Evolutionary conservation across 1,140 invertebrate species (phyloP).

Genomic region (Pseudobourletiella spinata): DNA sequence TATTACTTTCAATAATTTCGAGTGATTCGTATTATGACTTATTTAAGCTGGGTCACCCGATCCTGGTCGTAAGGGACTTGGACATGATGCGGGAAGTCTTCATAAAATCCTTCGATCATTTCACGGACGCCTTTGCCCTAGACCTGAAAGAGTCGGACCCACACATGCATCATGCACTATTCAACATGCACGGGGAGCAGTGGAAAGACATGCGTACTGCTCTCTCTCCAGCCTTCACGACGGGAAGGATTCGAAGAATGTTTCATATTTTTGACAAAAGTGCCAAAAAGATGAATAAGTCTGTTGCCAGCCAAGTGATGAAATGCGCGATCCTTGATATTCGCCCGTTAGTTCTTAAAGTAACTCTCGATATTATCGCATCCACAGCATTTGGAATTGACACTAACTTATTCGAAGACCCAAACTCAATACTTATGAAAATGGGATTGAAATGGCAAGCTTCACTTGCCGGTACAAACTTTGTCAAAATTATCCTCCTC

Average conservation of each 20-base stretch:
- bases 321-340: background rate
- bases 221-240: constrained; percentile 38
- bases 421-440: constrained; percentile 28
- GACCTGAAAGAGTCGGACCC: constrained; percentile 35
- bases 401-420: constrained; percentile 35
- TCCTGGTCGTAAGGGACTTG: constrained; percentile 45
- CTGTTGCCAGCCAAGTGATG: background rate
- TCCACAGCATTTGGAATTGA: constrained; percentile 46
- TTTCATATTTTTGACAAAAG: constrained; percentile 20
- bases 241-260: constrained; percentile 36
- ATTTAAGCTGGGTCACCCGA: constrained; percentile 43
- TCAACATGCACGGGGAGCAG: constrained; percentile 24
- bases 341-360: constrained; percentile 27
- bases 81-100: constrained; percentile 45
- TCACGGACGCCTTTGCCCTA: constrained; percentile 41
- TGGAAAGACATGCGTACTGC: constrained; percentile 38
- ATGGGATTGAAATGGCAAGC: constrained; percentile 2
- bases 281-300: constrained; percentile 3
- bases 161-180: constrained; percentile 11
- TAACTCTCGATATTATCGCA: constrained; percentile 47
- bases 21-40: too few relatives aligned
- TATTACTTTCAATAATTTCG: too few relatives aligned
- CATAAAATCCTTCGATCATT: constrained; percentile 47
- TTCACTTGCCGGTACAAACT: background rate
- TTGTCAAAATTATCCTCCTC: constrained; percentile 14